Evolutionary conservation across 2,888 invertebrate species (phyloP), one percentile per base, ranked within the genome.

Genomic region (Adela reaumurella): DNA sequence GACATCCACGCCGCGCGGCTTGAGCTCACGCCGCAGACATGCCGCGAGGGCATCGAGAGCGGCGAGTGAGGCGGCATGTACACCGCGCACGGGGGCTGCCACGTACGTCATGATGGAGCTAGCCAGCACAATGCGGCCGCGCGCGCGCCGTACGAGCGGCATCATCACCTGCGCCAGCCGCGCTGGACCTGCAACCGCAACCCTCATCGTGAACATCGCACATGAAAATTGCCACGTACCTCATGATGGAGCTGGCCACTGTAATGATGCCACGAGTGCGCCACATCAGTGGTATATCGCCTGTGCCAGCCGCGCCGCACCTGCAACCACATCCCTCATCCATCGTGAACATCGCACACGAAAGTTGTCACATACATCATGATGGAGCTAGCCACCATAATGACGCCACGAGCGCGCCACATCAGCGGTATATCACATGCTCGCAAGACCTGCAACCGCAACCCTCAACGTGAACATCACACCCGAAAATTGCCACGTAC

Each of bases 401-500:
- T n/a, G n/a, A n/a, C n/a, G n/a, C n/a, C n/a, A n/a, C 87, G 86
- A 3, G 89, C 86, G n/a, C n/a, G n/a, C n/a, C n/a, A n/a, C n/a
- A n/a, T n/a, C n/a, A n/a, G n/a, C n/a, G n/a, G n/a, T n/a, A n/a
- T n/a, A n/a, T n/a, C n/a, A n/a, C n/a, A n/a, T n/a, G 86, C 87
- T 81, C 6, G 88, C 78, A n/a, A 85, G 81, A 52, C 88, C 88
- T 85, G 58, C 4, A 24, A 8, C 24, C n/a, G n/a, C n/a, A n/a
- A n/a, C n/a, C n/a, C n/a, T n/a, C 89, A 52, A 90, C 89, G 64
- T 94, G 92, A 47, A 92, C 86, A 18, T 92, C 89, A 46, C 92
- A 82, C 43, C 90, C 88, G 0, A 92, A 90, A 6, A 89, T 87
- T 0, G 91, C 87, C 45, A 92, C 87, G 57, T 89, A 85, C 43